These are phyloP conservation scores for Bradysia coprophila DNA, from an alignment of 1,140 invertebrate species.

Conservation along the genomic window DNA sequence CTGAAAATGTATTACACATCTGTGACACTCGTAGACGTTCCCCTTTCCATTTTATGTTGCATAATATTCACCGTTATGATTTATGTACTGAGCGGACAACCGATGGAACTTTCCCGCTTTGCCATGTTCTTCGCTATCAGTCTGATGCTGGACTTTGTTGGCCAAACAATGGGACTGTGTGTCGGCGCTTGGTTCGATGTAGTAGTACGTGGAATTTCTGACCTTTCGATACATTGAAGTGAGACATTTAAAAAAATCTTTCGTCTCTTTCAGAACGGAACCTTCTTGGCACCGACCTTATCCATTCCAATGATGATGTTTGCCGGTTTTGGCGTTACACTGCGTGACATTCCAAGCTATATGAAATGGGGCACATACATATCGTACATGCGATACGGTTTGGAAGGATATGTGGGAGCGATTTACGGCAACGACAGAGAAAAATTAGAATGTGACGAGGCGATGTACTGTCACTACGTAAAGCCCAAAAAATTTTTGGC, in stretches of 20 bases:
- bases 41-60: constrained; percentile 52
- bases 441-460: constrained; percentile 37
- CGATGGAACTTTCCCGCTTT: constrained; percentile 54
- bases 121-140: constrained; percentile 66
- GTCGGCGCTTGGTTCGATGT: constrained; percentile 71
- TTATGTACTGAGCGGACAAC: constrained; percentile 75
- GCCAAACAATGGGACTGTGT: constrained; percentile 74
- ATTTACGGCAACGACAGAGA: constrained; percentile 62
- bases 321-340: constrained; percentile 59
- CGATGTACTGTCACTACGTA: constrained; percentile 53
- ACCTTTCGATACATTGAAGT: not conserved
- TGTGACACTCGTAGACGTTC: constrained; percentile 66
- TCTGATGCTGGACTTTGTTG: constrained; percentile 64
- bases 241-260: not conserved
- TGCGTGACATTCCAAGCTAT: constrained; percentile 57
- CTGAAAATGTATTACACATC: constrained; percentile 80
- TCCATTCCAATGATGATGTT: constrained; percentile 79
- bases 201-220: constrained; percentile 38
- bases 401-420: constrained; percentile 66
- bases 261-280: constrained; percentile 43
- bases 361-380: constrained; percentile 75
- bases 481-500: constrained; percentile 52
- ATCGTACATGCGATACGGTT: constrained; percentile 70
- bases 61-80: constrained; percentile 62
- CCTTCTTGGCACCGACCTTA: constrained; percentile 57